These are phyloP conservation scores for Halocynthia aurantium DNA, from an alignment of 23 tunicate genomes.

Conservation along the genomic window DNA sequence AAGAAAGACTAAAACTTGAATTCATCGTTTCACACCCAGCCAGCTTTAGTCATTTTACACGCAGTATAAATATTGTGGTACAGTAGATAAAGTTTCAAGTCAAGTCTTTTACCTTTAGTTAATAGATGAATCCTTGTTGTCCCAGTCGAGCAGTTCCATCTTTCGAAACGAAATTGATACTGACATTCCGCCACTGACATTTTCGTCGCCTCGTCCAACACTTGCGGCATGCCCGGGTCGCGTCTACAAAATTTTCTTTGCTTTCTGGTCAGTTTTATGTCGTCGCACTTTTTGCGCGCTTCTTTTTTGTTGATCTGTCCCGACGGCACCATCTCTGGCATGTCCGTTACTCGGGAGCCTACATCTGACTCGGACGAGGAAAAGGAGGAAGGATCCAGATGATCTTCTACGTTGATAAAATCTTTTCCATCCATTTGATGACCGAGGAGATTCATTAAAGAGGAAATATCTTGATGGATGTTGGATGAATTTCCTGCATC, in stretches of 20 bases:
- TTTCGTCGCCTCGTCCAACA: conserved; percentile 67
- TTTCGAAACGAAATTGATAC: conserved; percentile 72
- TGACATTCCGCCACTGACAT: conserved; percentile 81
- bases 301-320: conserved; percentile 40
- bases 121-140: conserved; percentile 60
- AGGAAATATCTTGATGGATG: conserved; percentile 3
- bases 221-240: conserved; percentile 88
- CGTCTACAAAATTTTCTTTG: conserved; percentile 59
- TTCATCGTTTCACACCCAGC: too few relatives aligned
- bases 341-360: conserved; percentile 6
- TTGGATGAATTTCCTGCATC: too few relatives aligned
- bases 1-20: too few relatives aligned
- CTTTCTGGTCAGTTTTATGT: conserved; percentile 36
- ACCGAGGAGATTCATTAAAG: conserved; percentile 5
- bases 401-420: conserved; percentile 2
- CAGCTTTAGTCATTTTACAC: too few relatives aligned
- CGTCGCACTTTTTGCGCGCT: conserved; percentile 65
- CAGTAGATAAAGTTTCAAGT: neutral
- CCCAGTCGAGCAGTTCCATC: conserved; percentile 84
- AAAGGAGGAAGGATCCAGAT: neutral
- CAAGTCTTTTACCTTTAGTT: conserved; percentile 42
- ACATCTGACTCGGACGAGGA: neutral
- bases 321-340: conserved; percentile 33
- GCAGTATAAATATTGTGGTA: too few relatives aligned
- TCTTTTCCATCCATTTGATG: conserved; percentile 1